These are phyloP conservation scores for Bubo bubo DNA, from an alignment of 2,113 vertebrate genomes.

Conservation along the genomic window DNA sequence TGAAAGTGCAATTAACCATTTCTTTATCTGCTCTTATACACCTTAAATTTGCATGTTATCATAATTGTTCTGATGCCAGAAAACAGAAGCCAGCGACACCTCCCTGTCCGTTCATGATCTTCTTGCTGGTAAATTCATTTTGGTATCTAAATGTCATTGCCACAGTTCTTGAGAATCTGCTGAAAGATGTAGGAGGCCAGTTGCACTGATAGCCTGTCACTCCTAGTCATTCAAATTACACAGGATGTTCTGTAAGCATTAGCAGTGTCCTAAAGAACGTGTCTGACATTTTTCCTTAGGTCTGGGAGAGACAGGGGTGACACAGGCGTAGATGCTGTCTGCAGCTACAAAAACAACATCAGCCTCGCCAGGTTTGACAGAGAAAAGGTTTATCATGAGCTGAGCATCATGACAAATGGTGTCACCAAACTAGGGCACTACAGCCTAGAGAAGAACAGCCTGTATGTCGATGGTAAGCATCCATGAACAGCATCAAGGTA, in stretches of 20 bases:
- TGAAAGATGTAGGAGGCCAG: neutral
- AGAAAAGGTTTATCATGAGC: conserved; percentile 19
- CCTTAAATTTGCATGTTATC: neutral
- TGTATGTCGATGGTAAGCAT: conserved; percentile 32
- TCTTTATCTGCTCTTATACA: neutral
- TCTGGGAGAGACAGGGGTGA: neutral
- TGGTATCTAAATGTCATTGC: neutral
- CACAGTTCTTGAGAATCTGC: neutral
- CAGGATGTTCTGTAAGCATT: neutral
- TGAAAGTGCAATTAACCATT: neutral
- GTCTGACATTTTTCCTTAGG: neutral
- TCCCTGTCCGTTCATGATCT: neutral
- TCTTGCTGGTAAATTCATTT: neutral
- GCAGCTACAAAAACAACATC: conserved; percentile 25
- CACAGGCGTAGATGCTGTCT: neutral
- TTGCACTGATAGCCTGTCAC: neutral
- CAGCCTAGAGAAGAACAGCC: conserved; percentile 51
- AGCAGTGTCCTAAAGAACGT: fast-evolving
- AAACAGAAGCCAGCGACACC: neutral
- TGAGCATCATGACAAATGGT: conserved; percentile 32
- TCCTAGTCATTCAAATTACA: neutral
- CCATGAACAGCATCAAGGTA: neutral
- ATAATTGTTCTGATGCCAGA: neutral
- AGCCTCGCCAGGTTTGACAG: conserved; percentile 22
- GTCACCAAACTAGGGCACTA: conserved; percentile 49